Percentiles rank a stretch among this genome's conserved stretches.
phyloP scores from a whole-genome alignment of 2,888 invertebrate genomes.

The Craniophora ligustri region DNA sequence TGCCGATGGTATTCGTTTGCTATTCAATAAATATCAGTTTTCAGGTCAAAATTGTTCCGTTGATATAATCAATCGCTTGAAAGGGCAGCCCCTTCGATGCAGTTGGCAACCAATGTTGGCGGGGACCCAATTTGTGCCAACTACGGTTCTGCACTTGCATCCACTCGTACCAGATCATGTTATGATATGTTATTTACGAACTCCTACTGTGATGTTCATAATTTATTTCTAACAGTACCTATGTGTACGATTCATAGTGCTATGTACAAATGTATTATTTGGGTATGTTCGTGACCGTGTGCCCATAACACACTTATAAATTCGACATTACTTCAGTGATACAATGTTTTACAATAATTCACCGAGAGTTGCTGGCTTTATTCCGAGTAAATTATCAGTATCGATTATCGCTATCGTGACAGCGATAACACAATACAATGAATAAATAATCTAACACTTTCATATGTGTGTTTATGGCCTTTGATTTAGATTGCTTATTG shows the following conservation, averaged over 20 bases:
- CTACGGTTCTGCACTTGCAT: conserved; percentile 66
- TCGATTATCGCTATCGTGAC: conserved; percentile 77
- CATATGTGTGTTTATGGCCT: conserved; percentile 42
- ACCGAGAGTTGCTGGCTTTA: conserved; percentile 67
- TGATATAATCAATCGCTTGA: conserved; percentile 67
- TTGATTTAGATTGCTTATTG: conserved; percentile 39
- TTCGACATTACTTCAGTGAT: conserved; percentile 36
- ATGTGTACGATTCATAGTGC: conserved; percentile 53
- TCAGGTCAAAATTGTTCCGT: conserved; percentile 57
- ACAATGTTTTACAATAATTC: conserved; percentile 52
- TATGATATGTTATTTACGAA: conserved; percentile 67
- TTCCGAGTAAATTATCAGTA: conserved; percentile 73
- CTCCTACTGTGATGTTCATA: conserved; percentile 37
- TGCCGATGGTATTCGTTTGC: conserved; percentile 39
- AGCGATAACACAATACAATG: conserved; percentile 68
- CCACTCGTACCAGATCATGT: conserved; percentile 61
- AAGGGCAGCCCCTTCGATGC: conserved; percentile 73
- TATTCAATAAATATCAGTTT: conserved; percentile 51
- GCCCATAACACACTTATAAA: conserved; percentile 45
- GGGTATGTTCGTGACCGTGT: conserved; percentile 50
- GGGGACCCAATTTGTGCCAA: conserved; percentile 74
- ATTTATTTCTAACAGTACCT: conserved; percentile 43
- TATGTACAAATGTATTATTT: conserved; percentile 51
- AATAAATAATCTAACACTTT: conserved; percentile 59
- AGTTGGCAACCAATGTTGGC: conserved; percentile 78